phyloP scores from a whole-genome alignment of 2,888 invertebrate genomes.

The Amphimallon solstitiale region DNA sequence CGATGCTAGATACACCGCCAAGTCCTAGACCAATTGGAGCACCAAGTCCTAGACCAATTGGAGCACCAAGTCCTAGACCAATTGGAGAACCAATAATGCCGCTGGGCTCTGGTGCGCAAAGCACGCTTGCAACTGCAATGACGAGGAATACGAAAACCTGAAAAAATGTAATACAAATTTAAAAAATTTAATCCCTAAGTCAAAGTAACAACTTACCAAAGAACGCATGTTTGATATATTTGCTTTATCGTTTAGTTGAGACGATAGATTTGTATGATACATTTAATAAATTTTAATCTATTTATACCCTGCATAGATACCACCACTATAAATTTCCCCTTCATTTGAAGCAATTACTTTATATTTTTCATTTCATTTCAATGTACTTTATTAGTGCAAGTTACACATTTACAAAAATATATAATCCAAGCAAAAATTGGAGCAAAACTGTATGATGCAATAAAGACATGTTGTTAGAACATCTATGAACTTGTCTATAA shows the following conservation, averaged over 20 bases:
- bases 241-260: not conserved
- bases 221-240: not conserved
- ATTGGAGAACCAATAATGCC: constrained; percentile 6
- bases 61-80: not conserved
- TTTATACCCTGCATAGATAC: too few relatives aligned
- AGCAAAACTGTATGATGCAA: too few relatives aligned
- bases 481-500: too few relatives aligned
- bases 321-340: too few relatives aligned
- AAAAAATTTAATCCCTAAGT: not conserved
- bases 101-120: not conserved
- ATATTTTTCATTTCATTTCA: too few relatives aligned
- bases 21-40: not conserved
- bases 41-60: not conserved
- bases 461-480: too few relatives aligned
- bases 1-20: not conserved
- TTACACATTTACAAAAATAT: too few relatives aligned
- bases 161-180: not conserved
- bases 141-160: not conserved
- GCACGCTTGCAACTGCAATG: not conserved
- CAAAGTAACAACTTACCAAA: not conserved
- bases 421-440: too few relatives aligned
- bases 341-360: too few relatives aligned
- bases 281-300: too few relatives aligned
- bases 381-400: too few relatives aligned
- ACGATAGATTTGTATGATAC: too few relatives aligned